These are phyloP conservation scores for Zaprionus capensis DNA, from an alignment of 1,140 invertebrate genomes.

Conservation along the genomic window DNA sequence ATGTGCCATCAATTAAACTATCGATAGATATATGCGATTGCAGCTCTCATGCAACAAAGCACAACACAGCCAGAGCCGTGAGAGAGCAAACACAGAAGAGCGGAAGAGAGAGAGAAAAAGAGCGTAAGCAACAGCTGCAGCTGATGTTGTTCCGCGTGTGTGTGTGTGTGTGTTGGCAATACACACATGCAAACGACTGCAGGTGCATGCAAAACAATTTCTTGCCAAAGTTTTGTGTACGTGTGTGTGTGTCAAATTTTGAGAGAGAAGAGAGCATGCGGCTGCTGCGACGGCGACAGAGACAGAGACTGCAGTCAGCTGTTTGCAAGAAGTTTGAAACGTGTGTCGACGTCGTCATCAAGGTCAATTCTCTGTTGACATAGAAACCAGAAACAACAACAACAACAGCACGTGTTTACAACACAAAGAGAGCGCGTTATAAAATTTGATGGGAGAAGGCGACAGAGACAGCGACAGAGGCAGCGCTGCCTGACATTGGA, in stretches of 20 bases:
- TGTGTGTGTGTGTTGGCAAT: slow-evolving; percentile 41
- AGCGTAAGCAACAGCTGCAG: slow-evolving; percentile 50
- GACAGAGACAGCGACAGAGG: neutral
- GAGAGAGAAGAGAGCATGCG: slow-evolving; percentile 15
- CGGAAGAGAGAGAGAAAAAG: slow-evolving; percentile 8
- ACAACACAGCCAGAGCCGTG: slow-evolving; percentile 5
- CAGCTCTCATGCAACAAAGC: slow-evolving; percentile 7
- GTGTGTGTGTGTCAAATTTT: neutral
- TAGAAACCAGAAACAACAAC: slow-evolving; percentile 64
- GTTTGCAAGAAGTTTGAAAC: slow-evolving; percentile 49
- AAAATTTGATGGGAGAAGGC: slow-evolving; percentile 28
- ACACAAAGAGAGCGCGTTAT: slow-evolving; percentile 30
- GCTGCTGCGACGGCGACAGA: slow-evolving; percentile 25
- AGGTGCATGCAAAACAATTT: slow-evolving; percentile 28
- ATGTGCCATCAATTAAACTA: neutral
- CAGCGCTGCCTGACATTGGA: slow-evolving; percentile 39
- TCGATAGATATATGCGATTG: neutral
- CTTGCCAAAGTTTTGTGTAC: slow-evolving; percentile 14
- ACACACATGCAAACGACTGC: slow-evolving; percentile 4
- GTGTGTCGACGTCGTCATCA: slow-evolving; percentile 45
- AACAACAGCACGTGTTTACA: slow-evolving; percentile 36
- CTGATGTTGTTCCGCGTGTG: slow-evolving; percentile 22
- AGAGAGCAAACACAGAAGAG: slow-evolving; percentile 1
- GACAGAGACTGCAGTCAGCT: slow-evolving; percentile 55
- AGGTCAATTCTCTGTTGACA: slow-evolving; percentile 78